Evolutionary conservation across 1,140 invertebrate species (phyloP).

Genomic region (Cydia strobilella): DNA sequence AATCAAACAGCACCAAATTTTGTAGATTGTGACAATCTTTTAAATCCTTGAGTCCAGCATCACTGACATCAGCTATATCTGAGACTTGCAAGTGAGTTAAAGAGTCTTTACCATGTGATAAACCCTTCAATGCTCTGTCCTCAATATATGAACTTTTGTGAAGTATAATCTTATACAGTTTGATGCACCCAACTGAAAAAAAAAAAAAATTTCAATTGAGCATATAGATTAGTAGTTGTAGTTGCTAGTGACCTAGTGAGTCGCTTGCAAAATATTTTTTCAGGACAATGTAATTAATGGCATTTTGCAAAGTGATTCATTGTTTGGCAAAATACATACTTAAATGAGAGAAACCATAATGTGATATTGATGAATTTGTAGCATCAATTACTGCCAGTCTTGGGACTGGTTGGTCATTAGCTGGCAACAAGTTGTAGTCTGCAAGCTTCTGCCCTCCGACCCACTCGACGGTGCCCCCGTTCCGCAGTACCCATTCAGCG

Average conservation of each 20-base stretch:
- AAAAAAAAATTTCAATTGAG: conserved; percentile 2
- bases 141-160: conserved; percentile 72
- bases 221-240: no score
- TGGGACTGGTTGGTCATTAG: conserved; percentile 55
- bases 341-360: conserved; percentile 89
- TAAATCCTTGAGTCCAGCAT: conserved; percentile 63
- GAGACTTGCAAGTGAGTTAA: conserved; percentile 67
- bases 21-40: conserved; percentile 56
- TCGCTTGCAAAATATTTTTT: no score
- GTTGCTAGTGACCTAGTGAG: no score
- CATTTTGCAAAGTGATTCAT: no score
- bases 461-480: conserved; percentile 89
- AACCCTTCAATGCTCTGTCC: conserved; percentile 67
- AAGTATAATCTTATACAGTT: conserved; percentile 63
- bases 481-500: conserved; percentile 93
- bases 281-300: no score
- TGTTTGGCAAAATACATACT: conserved; percentile 74
- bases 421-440: conserved; percentile 87
- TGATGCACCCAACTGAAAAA: conserved; percentile 65
- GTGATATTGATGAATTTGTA: conserved; percentile 87
- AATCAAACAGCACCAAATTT: conserved; percentile 59
- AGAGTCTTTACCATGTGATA: conserved; percentile 57
- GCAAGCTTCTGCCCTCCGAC: conserved; percentile 77
- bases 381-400: conserved; percentile 86
- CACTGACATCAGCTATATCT: conserved; percentile 67